Percentiles rank a stretch among this genome's conserved stretches.
Evolutionary conservation across 2,888 invertebrate species (phyloP).

Genomic region (Scaptomyza reducta): DNA sequence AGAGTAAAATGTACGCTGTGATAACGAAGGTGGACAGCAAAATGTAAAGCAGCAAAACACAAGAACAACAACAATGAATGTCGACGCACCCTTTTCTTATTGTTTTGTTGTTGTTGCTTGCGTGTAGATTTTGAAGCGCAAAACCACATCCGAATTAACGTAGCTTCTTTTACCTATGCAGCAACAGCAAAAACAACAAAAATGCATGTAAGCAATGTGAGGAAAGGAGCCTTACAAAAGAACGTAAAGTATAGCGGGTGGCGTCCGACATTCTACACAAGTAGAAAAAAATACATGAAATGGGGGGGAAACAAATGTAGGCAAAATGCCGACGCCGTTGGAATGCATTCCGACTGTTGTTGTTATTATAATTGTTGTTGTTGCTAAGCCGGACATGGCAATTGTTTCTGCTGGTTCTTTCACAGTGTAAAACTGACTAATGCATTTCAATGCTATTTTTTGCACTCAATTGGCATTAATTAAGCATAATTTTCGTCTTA

Average conservation of each 20-base stretch:
- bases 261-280: slow-evolving; percentile 39
- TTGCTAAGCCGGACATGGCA: slow-evolving; percentile 71
- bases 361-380: slow-evolving; percentile 20
- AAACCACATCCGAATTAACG: slow-evolving; percentile 73
- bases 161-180: slow-evolving; percentile 42
- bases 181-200: slow-evolving; percentile 13
- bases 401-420: slow-evolving; percentile 49
- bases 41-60: slow-evolving; percentile 62
- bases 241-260: slow-evolving; percentile 41
- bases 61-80: slow-evolving; percentile 57
- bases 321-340: slow-evolving; percentile 57
- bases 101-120: slow-evolving; percentile 39
- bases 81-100: slow-evolving; percentile 75
- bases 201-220: slow-evolving; percentile 8
- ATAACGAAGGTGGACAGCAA: slow-evolving; percentile 78
- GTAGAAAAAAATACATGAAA: slow-evolving; percentile 10
- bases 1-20: slow-evolving; percentile 62
- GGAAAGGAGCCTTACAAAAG: slow-evolving; percentile 23
- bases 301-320: slow-evolving; percentile 34
- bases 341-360: slow-evolving; percentile 42
- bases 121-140: slow-evolving; percentile 60
- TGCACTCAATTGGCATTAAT: slow-evolving; percentile 51
- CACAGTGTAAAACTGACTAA: slow-evolving; percentile 24
- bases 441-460: slow-evolving; percentile 31
- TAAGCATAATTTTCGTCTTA: slow-evolving; percentile 24